These are phyloP conservation scores for Aphelocoma coerulescens DNA, from an alignment of 2,113 vertebrate species.

Conservation along the genomic window DNA sequence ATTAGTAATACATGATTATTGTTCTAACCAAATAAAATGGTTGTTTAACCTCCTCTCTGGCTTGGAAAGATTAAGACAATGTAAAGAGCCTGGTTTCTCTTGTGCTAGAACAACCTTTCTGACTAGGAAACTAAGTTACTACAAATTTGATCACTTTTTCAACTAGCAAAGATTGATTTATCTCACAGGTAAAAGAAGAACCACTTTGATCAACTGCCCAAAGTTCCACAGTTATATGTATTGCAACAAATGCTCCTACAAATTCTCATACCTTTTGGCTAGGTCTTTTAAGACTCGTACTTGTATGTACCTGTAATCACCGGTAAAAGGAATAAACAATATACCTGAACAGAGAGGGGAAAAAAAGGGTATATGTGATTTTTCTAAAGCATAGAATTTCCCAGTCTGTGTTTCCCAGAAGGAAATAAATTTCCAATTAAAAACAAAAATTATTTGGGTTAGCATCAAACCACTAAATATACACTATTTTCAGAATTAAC, in stretches of 20 bases:
- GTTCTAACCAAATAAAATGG: background rate
- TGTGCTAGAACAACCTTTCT: background rate
- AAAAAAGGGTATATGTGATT: background rate
- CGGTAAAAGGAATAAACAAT: background rate
- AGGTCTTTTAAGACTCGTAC: background rate
- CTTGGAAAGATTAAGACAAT: background rate
- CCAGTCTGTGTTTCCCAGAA: background rate
- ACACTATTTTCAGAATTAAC: background rate
- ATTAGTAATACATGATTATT: background rate
- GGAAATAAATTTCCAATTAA: background rate
- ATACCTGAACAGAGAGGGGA: accelerated
- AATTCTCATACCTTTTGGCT: background rate
- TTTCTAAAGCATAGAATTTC: background rate
- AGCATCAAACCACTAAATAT: background rate
- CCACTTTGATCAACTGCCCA: background rate
- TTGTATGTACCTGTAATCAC: background rate
- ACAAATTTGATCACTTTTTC: background rate
- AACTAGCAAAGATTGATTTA: background rate
- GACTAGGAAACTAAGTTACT: background rate
- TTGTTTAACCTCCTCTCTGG: background rate
- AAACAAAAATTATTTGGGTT: background rate
- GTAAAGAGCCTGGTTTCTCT: background rate
- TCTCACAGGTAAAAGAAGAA: accelerated
- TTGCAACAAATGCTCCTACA: background rate
- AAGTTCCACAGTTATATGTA: background rate